Evolutionary conservation across 2,113 vertebrate genomes (phyloP).

Genomic region (Thalassoma bifasciatum): DNA sequence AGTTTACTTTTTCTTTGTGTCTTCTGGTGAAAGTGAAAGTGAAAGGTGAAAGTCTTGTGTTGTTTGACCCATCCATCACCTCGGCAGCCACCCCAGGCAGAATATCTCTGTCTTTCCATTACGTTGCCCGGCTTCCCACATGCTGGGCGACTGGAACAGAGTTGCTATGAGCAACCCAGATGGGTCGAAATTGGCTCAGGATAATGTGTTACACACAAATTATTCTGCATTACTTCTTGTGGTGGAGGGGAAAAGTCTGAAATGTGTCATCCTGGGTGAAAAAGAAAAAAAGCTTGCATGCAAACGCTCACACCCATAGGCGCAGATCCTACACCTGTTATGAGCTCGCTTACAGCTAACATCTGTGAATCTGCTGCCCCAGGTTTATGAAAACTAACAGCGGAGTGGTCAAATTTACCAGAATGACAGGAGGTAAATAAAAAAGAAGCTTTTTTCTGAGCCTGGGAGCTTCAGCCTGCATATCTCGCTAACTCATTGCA

Average conservation of each 20-base stretch:
- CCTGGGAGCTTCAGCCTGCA: no score
- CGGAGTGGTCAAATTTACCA: neutral
- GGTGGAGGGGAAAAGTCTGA: neutral
- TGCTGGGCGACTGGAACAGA: neutral
- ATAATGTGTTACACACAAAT: neutral
- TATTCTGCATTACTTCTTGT: neutral
- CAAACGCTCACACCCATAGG: neutral
- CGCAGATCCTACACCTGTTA: neutral
- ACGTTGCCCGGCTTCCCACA: neutral
- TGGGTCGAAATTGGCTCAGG: neutral
- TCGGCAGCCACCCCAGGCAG: neutral
- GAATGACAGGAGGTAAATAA: neutral
- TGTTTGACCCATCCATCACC: neutral
- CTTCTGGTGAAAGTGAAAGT: neutral
- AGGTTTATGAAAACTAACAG: neutral
- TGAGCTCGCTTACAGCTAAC: neutral
- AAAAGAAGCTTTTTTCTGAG: neutral
- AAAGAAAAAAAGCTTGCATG: neutral
- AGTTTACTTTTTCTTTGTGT: neutral
- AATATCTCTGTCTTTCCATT: neutral
- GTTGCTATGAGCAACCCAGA: neutral
- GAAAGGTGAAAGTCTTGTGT: neutral
- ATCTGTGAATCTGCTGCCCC: neutral
- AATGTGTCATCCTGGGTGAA: neutral
- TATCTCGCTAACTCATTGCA: no score